A percentile compares a stretch with the other conserved stretches of the same genome.
These are phyloP conservation scores for Vulpes lagopus DNA, from an alignment of 2,113 vertebrate genomes.

Conservation along the genomic window DNA sequence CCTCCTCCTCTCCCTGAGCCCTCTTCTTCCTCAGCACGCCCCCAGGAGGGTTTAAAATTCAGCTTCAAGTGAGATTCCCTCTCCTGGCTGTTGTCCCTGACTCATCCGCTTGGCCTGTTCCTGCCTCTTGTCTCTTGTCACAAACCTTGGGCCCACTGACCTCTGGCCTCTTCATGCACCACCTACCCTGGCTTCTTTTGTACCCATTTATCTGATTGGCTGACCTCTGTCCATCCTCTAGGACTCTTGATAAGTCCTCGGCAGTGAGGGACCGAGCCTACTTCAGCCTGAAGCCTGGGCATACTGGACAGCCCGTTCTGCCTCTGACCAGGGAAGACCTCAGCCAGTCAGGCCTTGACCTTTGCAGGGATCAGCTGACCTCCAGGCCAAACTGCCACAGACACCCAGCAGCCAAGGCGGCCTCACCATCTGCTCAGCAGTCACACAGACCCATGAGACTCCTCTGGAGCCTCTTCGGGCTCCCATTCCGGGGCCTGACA, in stretches of 20 bases:
- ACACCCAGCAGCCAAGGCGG: rapidly evolving
- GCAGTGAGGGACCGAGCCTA: rapidly evolving
- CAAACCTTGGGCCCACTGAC: background rate
- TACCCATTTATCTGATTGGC: background rate
- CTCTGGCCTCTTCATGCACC: background rate
- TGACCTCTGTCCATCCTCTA: background rate
- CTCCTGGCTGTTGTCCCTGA: background rate
- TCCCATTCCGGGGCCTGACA: background rate
- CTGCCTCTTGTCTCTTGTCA: background rate
- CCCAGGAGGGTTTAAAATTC: background rate
- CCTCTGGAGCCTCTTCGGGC: background rate
- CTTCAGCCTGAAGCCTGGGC: no score
- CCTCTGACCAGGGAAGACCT: background rate
- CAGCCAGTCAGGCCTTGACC: background rate
- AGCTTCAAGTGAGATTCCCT: no score
- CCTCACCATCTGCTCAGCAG: background rate
- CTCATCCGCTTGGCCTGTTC: background rate
- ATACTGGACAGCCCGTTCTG: background rate
- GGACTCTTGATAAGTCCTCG: background rate
- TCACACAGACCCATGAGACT: rapidly evolving
- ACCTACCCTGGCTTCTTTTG: background rate
- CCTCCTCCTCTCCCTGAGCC: no score
- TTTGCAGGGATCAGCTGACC: background rate
- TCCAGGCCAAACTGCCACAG: background rate
- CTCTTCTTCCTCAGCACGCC: background rate